Conservation (phyloP, 2,888 invertebrate species). For the Morpho achilles region DNA sequence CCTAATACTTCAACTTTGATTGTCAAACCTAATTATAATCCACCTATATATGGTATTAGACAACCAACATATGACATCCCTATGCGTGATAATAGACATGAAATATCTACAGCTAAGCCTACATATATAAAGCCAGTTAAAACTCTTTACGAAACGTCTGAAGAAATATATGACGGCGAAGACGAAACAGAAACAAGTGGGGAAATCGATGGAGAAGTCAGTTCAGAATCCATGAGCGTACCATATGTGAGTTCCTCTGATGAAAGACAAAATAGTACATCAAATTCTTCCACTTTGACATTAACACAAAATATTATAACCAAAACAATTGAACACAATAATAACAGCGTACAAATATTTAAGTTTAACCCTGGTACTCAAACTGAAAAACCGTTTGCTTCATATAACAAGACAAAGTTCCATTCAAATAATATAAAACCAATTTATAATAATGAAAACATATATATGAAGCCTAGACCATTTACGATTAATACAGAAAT, state of each 20-base stretch:
- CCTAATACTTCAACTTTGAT: slow-evolving; percentile 38
- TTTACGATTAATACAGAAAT: slow-evolving; percentile 55
- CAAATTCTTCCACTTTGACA: background rate
- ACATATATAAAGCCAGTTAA: slow-evolving; percentile 41
- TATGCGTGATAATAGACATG: slow-evolving; percentile 62
- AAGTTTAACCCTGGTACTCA: slow-evolving; percentile 62
- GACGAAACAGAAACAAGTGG: slow-evolving; percentile 46
- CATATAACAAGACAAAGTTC: slow-evolving; percentile 50
- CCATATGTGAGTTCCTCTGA: slow-evolving; percentile 63
- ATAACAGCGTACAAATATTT: slow-evolving; percentile 29
- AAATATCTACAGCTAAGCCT: slow-evolving; percentile 48
- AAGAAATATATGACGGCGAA: slow-evolving; percentile 69
- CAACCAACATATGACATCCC: slow-evolving; percentile 72
- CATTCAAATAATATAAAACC: slow-evolving; percentile 63
- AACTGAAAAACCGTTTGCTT: slow-evolving; percentile 70
- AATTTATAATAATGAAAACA: slow-evolving; percentile 43
- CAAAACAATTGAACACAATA: slow-evolving; percentile 35
- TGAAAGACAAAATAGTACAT: slow-evolving; percentile 36
- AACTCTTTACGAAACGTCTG: slow-evolving; percentile 63
- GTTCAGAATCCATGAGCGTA: slow-evolving; percentile 69
- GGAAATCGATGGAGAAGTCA: slow-evolving; percentile 63
- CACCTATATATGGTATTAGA: slow-evolving; percentile 50
- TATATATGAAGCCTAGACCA: slow-evolving; percentile 61
- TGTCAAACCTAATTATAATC: slow-evolving; percentile 52
- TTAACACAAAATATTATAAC: slow-evolving; percentile 10